Evolutionary conservation across 2,888 invertebrate species (phyloP), one percentile per base, ranked within the genome.

Genomic region (Ophion costatus): DNA sequence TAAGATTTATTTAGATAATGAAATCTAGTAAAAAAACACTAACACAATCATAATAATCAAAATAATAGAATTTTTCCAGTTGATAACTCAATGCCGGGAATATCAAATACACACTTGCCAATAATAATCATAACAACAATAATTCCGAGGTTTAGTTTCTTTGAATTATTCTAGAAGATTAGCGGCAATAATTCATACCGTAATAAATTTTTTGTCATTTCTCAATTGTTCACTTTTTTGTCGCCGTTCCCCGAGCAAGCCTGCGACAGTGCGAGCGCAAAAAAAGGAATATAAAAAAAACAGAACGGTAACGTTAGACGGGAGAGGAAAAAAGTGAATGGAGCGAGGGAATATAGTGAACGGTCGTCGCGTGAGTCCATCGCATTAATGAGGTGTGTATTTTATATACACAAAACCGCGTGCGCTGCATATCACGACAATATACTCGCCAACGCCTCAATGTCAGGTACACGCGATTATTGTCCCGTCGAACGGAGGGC

Each of bases 381-480:
- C 76, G 67, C 57, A 82, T 82, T 82, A 82, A 85, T 85, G 82
- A 80, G 67, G 57, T 56, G 61, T 56, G 56, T 63, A 66, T 79
- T 67, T 75, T 71, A 56, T 42, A 20, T 63, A 71, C 33, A 38
- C 59, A 61, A 38, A 61, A 57, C 57, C 66, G 24, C 57, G 59
- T 74, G 57, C 74, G 9, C 22, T 10, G 9, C 24, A 57, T 66
- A 42, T 74, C 66, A 63, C 73, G 74, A 56, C 76, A 74, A 42
- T 63, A 57, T 64, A 56, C 74, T 74, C 63, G 64, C 22, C 82
- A 74, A 64, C 71, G 78, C 69, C 74, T 81, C 71, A 80, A 82
- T 82, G 79, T 79, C 82, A 78, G 69, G 78, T 70, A 76, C 76
- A 22, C 71, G 71, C 70, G 57, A 75, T 75, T 70, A 81, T 76